Conservation (phyloP, 2,113 vertebrate species). For the Ptilonorhynchus violaceus region DNA sequence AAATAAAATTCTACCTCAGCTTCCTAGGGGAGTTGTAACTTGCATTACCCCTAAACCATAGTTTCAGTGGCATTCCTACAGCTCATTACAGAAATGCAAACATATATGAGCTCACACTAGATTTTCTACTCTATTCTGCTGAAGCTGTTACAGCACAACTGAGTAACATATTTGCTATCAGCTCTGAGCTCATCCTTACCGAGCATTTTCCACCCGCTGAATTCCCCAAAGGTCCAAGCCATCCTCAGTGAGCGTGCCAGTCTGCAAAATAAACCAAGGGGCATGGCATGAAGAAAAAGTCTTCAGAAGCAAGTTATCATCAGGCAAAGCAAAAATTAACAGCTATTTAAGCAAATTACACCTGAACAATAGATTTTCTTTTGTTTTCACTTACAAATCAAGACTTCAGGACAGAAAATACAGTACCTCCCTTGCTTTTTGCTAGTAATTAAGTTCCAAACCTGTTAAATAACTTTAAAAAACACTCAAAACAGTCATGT, state of each 20-base stretch:
- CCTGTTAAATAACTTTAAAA: not conserved
- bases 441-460: not conserved
- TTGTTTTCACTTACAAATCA: not conserved
- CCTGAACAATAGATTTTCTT: not conserved
- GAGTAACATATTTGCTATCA: not conserved
- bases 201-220: conserved; percentile 84
- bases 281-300: not conserved
- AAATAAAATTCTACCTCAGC: not conserved
- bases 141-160: not conserved
- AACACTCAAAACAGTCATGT: not conserved
- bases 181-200: conserved; percentile 70
- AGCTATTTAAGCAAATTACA: not conserved
- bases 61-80: not conserved
- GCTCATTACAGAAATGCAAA: not conserved
- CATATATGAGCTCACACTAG: not conserved
- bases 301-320: not conserved
- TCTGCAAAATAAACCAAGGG: conserved; percentile 70
- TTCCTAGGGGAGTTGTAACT: fast-evolving
- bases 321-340: not conserved
- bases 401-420: not conserved
- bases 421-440: not conserved
- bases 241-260: conserved; percentile 96
- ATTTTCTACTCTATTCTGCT: not conserved
- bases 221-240: conserved; percentile 96
- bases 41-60: not conserved